Evolutionary conservation across 2,797 vertebrate species (phyloP).

Genomic region (Chloroceryle amazona): DNA sequence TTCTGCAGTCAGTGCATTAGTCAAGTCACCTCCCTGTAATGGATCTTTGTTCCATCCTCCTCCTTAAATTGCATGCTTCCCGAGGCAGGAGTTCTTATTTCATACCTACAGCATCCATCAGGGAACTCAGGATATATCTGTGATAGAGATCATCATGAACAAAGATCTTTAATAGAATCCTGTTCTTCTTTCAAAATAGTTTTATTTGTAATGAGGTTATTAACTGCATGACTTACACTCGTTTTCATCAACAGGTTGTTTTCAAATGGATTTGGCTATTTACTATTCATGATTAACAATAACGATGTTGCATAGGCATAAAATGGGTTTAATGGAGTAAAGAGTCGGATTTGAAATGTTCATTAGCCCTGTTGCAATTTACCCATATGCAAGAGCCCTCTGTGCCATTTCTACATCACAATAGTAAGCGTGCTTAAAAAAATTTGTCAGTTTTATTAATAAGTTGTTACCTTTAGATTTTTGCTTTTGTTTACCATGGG

Average conservation of each 20-base stretch:
- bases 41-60: neutral
- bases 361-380: neutral
- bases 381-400: neutral
- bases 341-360: neutral
- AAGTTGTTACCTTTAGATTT: neutral
- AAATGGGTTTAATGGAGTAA: neutral
- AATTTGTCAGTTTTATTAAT: neutral
- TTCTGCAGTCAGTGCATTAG: neutral
- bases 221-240: neutral
- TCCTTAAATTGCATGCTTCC: neutral
- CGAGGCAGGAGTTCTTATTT: neutral
- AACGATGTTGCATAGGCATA: neutral
- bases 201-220: neutral
- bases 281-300: neutral
- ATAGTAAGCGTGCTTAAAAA: neutral
- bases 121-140: rapidly evolving
- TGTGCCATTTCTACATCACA: neutral
- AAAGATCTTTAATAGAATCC: neutral
- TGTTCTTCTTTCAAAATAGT: neutral
- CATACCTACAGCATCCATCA: neutral
- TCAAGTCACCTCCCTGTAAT: neutral
- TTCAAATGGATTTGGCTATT: neutral
- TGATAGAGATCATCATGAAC: neutral
- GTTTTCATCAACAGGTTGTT: neutral
- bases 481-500: neutral